Evolutionary conservation across 2,888 invertebrate genomes (phyloP).

Genomic region (Limenitis camilla): DNA sequence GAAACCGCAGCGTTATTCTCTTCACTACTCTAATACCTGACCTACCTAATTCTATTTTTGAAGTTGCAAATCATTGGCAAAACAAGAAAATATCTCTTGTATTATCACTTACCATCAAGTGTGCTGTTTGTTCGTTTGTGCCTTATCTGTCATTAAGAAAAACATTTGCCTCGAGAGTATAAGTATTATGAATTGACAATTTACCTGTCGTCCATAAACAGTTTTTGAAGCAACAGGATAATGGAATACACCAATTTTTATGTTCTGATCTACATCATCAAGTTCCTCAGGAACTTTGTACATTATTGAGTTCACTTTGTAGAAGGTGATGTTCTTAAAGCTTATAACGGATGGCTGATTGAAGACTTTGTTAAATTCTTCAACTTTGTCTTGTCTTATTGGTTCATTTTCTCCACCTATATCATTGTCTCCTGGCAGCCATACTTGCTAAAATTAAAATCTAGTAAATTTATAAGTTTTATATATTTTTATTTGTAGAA

Average conservation of each 20-base stretch:
- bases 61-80: too few species aligned
- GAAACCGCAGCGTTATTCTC: too few species aligned
- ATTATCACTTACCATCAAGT: too few species aligned
- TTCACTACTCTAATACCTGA: too few species aligned
- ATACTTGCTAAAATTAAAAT: constrained; percentile 76
- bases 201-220: constrained; percentile 59
- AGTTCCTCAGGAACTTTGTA: constrained; percentile 73
- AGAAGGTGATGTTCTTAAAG: constrained; percentile 78
- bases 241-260: constrained; percentile 82
- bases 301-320: constrained; percentile 83
- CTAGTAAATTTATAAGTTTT: too few species aligned
- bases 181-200: constrained; percentile 4
- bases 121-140: too few species aligned
- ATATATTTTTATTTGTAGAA: too few species aligned
- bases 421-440: constrained; percentile 97
- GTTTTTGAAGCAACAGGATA: constrained; percentile 72
- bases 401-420: constrained; percentile 93
- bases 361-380: constrained; percentile 84
- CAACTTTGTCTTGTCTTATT: constrained; percentile 79
- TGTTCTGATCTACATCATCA: constrained; percentile 57
- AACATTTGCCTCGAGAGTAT: too few species aligned
- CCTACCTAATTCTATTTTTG: too few species aligned
- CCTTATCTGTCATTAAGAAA: too few species aligned
- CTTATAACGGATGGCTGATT: constrained; percentile 78
- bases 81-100: too few species aligned